Evolutionary conservation across 2,888 invertebrate genomes (phyloP), one percentile per base, ranked within the genome.

Genomic region (Andricus curvator): DNA sequence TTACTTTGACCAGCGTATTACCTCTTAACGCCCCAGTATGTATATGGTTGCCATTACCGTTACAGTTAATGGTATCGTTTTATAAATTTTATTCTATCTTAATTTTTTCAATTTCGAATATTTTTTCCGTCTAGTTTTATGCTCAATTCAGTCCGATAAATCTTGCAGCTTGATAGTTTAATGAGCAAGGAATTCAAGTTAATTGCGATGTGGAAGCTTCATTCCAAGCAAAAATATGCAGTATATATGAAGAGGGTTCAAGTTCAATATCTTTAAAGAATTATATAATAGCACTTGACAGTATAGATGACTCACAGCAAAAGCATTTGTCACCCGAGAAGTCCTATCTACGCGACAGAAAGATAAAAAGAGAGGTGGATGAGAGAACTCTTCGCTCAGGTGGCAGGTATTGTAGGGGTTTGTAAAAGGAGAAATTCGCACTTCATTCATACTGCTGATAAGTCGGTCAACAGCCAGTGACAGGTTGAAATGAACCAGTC

Each of bases 51-150:
- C 74, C 29, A 74, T 74, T 56, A 74, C 74, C 56, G 74, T 74
- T 74, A 56, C 48, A 74, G 11, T 56, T 74, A 56, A 74, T 74
- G 74, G 74, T 20, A 74, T 74, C 74, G 51, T 74, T 74, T 74
- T 17, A 17, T 48, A 17, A 48, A 48, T 6, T 4, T 48, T 48
- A 48, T 29, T 70, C 70, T 51, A 51, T n/a, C 20, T 70, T 8
- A 20, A 13, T 70, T 70, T 70, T 70, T 70, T 70, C 29, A 33
- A 74, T 74, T 74, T 56, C 33, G 13, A 33, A 62, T 22, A 25
- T 4, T 4, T 62, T 62, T 25, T 29, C 5, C 15, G n/a, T 22
- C 4, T 11, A 62, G 20, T 51, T 74, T 33, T 74, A 48, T 44
- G n/a, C 15, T 44, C 44, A 15, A 44, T 56, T 33, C 20, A 20